phyloP scores from a whole-genome alignment of 2,113 vertebrate genomes.

The Rhizomys pruinosus region DNA sequence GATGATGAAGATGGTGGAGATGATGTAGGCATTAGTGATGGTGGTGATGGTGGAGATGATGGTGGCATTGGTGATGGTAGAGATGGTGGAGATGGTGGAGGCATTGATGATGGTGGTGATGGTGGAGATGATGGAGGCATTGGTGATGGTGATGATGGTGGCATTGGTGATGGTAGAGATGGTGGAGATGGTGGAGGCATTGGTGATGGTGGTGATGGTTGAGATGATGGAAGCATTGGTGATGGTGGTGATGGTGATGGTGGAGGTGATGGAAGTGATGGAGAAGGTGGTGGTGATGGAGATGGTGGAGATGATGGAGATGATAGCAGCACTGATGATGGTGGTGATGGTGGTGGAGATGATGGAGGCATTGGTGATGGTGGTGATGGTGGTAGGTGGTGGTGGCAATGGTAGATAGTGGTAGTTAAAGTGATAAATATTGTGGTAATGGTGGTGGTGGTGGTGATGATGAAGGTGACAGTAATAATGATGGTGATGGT shows the following conservation, averaged over 20 bases:
- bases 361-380: not conserved
- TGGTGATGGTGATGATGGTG: rapidly evolving
- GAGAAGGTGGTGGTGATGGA: not conserved
- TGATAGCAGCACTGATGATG: not conserved
- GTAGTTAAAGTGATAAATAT: not conserved
- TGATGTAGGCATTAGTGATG: not conserved
- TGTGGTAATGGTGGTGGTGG: not conserved
- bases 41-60: not conserved
- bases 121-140: rapidly evolving
- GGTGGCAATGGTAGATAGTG: too few species aligned
- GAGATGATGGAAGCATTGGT: rapidly evolving
- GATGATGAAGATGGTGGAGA: rapidly evolving
- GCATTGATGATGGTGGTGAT: rapidly evolving
- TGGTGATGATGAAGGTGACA: not conserved
- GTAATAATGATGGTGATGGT: not conserved
- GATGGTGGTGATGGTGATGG: not conserved
- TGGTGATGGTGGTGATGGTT: too few species aligned
- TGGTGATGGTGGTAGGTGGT: too few species aligned
- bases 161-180: rapidly evolving
- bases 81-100: not conserved
- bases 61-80: not conserved
- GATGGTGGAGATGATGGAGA: not conserved
- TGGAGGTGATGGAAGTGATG: rapidly evolving
- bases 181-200: rapidly evolving
- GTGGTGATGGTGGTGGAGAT: not conserved